Evolutionary conservation across 2,888 invertebrate species (phyloP), one percentile per base, ranked within the genome.

Genomic region (Theretra japonica): DNA sequence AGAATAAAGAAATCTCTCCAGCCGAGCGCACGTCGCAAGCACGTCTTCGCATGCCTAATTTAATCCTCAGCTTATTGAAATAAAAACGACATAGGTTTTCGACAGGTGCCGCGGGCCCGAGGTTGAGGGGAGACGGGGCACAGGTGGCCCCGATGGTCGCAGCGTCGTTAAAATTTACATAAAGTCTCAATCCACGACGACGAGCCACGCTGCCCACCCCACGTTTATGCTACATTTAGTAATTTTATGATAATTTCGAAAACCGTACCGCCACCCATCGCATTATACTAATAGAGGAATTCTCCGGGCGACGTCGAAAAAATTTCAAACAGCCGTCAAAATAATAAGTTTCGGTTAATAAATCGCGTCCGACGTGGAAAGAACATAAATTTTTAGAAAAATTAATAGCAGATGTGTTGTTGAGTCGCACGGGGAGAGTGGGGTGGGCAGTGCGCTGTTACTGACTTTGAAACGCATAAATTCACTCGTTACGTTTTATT

Each of bases 151-250:
- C 94, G 93, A 94, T 94, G 94, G 94, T 94, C 94, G 93, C 94
- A 88, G 92, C 91, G 93, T 93, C 94, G 94, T 94, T 94, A 94
- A 94, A 94, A 94, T 94, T 94, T 94, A 94, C 94, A 94, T 94
- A 94, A 94, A 94, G 94, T 94, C 94, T 94, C 94, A 94, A 94
- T 94, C 94, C 94, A 90, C 92, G 86, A 86, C 90, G 90, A 82
- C 90, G 89, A 86, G 88, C 88, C 85, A 84, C 87, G 87, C 90
- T 91, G 91, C 88, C 93, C 93, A 89, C 94, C 93, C 94, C 90
- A 90, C 93, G 90, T 92, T 93, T 90, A 94, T 94, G 94, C 94
- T 94, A 94, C 94, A 94, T 94, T 94, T 94, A 94, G 94, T 94
- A 94, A 94, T 94, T 94, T 94, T 94, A 94, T 94, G 94, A 94